These are phyloP conservation scores for Dynastes hyllus DNA, from an alignment of 2,888 invertebrate species.

Conservation along the genomic window DNA sequence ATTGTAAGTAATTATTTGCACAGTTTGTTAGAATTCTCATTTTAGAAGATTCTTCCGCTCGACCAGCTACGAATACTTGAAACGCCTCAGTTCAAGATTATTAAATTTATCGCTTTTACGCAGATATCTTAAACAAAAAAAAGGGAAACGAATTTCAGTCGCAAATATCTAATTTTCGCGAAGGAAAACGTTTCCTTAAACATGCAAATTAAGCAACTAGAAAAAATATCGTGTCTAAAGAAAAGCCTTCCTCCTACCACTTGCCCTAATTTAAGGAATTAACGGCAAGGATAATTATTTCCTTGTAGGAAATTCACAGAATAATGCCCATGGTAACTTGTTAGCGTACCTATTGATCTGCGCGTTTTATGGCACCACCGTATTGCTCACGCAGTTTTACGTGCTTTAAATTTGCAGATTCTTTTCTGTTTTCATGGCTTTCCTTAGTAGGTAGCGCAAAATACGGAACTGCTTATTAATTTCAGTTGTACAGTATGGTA, in stretches of 20 bases:
- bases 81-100: no score
- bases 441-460: background rate
- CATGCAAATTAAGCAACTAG: background rate
- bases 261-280: constrained; percentile 33
- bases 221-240: background rate
- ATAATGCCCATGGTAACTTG: constrained; percentile 6
- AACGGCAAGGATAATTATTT: constrained; percentile 29
- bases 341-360: constrained; percentile 2
- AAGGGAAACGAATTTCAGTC: no score
- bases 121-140: no score
- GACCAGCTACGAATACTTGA: no score
- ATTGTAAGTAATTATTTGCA: no score
- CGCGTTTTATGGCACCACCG: constrained; percentile 6
- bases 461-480: no score
- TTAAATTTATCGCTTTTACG: no score
- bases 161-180: background rate
- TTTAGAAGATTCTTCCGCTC: no score
- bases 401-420: background rate
- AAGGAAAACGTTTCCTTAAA: constrained; percentile 2
- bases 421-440: background rate
- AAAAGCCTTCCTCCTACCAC: background rate
- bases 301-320: constrained; percentile 12
- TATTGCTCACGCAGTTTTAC: background rate
- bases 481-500: no score
- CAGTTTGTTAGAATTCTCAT: no score